phyloP scores from a whole-genome alignment of 2,113 vertebrate genomes.

The Brienomyrus brachyistius region DNA sequence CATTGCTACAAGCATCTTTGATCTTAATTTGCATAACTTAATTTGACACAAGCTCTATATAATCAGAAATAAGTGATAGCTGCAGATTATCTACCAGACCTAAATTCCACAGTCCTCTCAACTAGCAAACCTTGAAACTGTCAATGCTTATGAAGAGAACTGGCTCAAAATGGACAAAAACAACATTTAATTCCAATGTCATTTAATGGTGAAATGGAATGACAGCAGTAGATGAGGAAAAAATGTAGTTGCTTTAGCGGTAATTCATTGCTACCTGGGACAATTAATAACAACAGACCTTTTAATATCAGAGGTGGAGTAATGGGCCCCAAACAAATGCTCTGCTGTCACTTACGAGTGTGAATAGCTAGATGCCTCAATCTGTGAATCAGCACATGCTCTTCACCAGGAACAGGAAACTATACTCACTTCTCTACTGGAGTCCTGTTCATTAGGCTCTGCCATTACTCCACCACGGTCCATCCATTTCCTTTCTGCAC shows the following conservation, averaged over 20 bases:
- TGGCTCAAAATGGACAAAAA: background rate
- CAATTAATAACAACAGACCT: background rate
- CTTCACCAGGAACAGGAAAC: constrained; percentile 31
- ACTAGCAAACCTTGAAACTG: background rate
- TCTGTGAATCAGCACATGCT: too few relatives aligned
- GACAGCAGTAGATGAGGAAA: background rate
- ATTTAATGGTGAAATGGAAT: background rate
- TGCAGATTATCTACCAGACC: background rate
- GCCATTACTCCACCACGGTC: background rate
- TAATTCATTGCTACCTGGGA: background rate
- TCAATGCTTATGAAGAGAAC: background rate
- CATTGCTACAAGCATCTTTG: too few relatives aligned
- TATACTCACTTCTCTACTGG: background rate
- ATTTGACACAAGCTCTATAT: background rate
- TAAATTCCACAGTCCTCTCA: background rate
- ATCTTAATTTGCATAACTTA: background rate
- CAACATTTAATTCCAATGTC: background rate
- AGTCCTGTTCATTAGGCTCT: background rate
- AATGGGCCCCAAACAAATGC: background rate
- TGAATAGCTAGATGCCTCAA: constrained; percentile 55
- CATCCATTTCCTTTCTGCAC: constrained; percentile 8
- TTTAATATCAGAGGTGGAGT: background rate
- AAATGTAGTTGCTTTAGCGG: background rate
- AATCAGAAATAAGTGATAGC: background rate
- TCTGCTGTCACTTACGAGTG: constrained; percentile 53